Conservation (phyloP, 2,113 vertebrate genomes). For the Pachypanchax playfairii region DNA sequence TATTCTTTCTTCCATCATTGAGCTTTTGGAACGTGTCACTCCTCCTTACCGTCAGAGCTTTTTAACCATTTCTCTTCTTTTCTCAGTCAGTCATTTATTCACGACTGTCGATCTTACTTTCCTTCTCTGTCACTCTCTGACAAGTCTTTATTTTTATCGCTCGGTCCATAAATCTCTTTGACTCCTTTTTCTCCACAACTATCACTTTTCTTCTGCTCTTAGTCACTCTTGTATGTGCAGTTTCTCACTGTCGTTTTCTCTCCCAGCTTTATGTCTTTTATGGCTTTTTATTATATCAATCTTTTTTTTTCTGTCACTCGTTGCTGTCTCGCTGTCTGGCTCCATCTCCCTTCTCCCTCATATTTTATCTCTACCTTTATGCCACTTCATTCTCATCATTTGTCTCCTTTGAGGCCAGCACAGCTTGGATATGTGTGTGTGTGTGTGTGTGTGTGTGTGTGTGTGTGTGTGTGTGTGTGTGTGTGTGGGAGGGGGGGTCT, state of each 20-base stretch:
- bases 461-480: slow-evolving; percentile 13
- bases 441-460: slow-evolving; percentile 21
- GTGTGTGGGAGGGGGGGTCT: too few species aligned
- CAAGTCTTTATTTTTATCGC: slow-evolving; percentile 21
- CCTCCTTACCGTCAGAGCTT: slow-evolving; percentile 22
- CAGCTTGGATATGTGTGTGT: neutral
- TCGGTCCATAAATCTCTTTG: slow-evolving; percentile 32
- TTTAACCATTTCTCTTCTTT: slow-evolving; percentile 35
- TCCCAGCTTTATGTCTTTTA: slow-evolving; percentile 26
- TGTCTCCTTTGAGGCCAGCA: slow-evolving; percentile 34
- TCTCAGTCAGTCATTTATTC: slow-evolving; percentile 18
- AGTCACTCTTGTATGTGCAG: slow-evolving; percentile 5
- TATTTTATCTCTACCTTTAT: slow-evolving; percentile 44
- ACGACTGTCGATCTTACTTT: slow-evolving; percentile 12
- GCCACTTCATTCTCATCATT: slow-evolving; percentile 55
- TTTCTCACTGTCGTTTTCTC: slow-evolving; percentile 7
- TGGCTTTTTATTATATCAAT: slow-evolving; percentile 31
- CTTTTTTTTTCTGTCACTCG: slow-evolving; percentile 22
- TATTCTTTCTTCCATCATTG: slow-evolving; percentile 13
- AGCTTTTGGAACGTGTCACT: slow-evolving; percentile 5
- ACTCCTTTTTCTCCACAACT: slow-evolving; percentile 15
- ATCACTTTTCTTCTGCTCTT: slow-evolving; percentile 18
- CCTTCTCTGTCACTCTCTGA: slow-evolving; percentile 32
- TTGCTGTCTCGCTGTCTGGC: slow-evolving; percentile 15
- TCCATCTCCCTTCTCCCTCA: slow-evolving; percentile 12